A percentile compares a stretch with the other conserved stretches of the same genome.
phyloP scores from a whole-genome alignment of 2,113 vertebrate genomes.

The Tor tambroides region DNA sequence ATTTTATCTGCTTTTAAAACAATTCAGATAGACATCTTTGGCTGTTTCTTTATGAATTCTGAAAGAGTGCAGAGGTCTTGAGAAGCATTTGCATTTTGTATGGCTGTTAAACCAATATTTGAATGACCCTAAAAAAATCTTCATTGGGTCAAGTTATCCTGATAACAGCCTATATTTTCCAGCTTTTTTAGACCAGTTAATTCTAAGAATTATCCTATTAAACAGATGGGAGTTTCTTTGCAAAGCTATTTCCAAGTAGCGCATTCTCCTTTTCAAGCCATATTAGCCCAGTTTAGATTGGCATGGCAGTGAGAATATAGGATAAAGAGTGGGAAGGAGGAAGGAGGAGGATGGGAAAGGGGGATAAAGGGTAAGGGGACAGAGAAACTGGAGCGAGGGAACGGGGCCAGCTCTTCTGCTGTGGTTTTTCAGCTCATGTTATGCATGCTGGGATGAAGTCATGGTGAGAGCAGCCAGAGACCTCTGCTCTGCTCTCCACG shows the following conservation, averaged over 20 bases:
- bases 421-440: slow-evolving; percentile 43
- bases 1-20: background rate
- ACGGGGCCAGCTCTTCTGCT: slow-evolving; percentile 21
- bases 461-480: slow-evolving; percentile 46
- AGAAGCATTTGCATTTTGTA: background rate
- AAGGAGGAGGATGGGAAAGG: background rate
- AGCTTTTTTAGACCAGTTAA: background rate
- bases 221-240: background rate
- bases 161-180: background rate
- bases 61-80: background rate
- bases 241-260: background rate
- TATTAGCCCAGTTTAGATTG: background rate
- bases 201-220: background rate
- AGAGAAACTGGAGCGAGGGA: slow-evolving; percentile 24
- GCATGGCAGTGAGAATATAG: background rate
- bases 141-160: background rate
- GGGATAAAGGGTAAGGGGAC: slow-evolving; percentile 3
- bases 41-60: background rate
- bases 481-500: slow-evolving; percentile 30
- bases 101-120: background rate
- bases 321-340: background rate
- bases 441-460: slow-evolving; percentile 56
- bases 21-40: background rate
- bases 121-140: background rate
- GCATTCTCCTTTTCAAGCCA: background rate